phyloP scores from a whole-genome alignment of 2,797 vertebrate genomes.

The Pangasius sanitwongsei region DNA sequence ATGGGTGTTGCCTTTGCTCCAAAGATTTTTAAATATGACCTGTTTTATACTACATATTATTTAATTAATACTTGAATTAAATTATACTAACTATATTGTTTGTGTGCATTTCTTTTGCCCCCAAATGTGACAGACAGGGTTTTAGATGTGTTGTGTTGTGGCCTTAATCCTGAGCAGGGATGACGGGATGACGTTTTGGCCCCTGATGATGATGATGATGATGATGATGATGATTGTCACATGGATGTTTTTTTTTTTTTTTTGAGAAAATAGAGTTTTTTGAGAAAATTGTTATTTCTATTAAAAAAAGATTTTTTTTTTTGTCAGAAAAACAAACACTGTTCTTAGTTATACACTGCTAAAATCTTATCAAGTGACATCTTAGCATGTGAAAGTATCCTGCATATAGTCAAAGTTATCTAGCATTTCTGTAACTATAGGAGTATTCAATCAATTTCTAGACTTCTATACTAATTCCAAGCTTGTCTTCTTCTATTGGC shows the following conservation, averaged over 20 bases:
- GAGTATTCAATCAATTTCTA: not conserved
- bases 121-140: not conserved
- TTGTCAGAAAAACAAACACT: not conserved
- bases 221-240: too few species aligned
- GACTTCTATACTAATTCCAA: too few species aligned
- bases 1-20: not conserved
- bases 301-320: not conserved
- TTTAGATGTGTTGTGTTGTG: not conserved
- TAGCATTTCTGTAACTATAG: too few species aligned
- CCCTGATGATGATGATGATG: not conserved
- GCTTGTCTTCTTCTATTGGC: too few species aligned
- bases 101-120: not conserved
- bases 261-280: too few species aligned
- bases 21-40: not conserved
- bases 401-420: not conserved
- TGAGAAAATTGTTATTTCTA: not conserved
- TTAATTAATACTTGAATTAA: not conserved
- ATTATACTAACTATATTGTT: not conserved
- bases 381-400: not conserved
- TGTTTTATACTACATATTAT: not conserved
- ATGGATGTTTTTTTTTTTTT: too few species aligned
- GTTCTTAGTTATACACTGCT: not conserved
- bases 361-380: not conserved
- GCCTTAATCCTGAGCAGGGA: constrained; percentile 2
- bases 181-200: not conserved